Conservation (phyloP, 1,140 invertebrate species). For the Ostrea denselamellosa region DNA sequence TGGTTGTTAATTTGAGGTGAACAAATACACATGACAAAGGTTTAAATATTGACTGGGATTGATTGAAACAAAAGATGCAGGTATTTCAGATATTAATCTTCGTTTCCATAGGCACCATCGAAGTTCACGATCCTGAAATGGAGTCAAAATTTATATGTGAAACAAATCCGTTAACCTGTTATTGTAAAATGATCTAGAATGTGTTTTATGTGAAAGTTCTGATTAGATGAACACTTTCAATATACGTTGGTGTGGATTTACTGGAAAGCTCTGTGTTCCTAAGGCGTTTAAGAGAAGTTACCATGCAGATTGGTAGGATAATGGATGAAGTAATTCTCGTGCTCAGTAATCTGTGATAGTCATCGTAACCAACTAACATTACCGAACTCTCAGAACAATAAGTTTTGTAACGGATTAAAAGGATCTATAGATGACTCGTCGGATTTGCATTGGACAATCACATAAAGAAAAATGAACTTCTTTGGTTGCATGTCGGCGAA, state of each 20-base stretch:
- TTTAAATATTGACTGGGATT: slow-evolving; percentile 27
- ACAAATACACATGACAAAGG: not conserved
- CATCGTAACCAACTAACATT: not conserved
- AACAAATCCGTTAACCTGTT: no score
- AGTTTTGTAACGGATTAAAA: not conserved
- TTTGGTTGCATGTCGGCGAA: slow-evolving; percentile 11
- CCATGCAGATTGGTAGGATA: not conserved
- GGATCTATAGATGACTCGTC: no score
- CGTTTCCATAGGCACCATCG: not conserved
- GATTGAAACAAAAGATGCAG: slow-evolving; percentile 29
- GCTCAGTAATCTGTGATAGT: not conserved
- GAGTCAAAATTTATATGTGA: not conserved
- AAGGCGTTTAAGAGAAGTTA: not conserved
- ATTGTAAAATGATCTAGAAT: no score
- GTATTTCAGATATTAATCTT: slow-evolving; percentile 16
- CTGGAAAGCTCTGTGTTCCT: not conserved
- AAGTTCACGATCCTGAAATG: not conserved
- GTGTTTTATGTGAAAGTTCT: not conserved
- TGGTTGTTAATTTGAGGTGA: not conserved
- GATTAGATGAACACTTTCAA: not conserved
- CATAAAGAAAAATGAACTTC: slow-evolving; percentile 15
- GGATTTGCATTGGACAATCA: not conserved
- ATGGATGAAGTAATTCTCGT: not conserved
- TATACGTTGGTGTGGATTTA: not conserved
- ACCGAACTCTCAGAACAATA: not conserved